Conservation (phyloP, 2,797 vertebrate species). For the Notoglanidium macrostoma region DNA sequence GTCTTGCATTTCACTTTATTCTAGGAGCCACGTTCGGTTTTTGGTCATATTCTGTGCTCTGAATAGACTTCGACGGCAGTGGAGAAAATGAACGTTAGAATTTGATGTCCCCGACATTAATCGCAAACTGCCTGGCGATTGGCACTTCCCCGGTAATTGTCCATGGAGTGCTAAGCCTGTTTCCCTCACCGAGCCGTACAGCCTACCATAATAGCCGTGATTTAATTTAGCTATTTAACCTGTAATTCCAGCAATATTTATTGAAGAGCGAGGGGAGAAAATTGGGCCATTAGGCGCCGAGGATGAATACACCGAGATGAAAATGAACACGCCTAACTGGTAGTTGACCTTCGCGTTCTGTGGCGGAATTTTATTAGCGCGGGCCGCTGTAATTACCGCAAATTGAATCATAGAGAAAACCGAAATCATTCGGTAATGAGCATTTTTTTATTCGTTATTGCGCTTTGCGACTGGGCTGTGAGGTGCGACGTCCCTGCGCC, state of each 20-base stretch:
- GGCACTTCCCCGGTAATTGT: constrained; percentile 87
- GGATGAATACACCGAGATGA: constrained; percentile 99
- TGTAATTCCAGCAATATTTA: constrained; percentile 99
- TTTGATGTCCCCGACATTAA: constrained; percentile 75
- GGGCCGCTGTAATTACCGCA: constrained; percentile 93
- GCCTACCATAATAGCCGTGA: constrained; percentile 91
- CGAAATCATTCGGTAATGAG: constrained; percentile 93
- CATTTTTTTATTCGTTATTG: constrained; percentile 90
- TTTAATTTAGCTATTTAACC: constrained; percentile 99
- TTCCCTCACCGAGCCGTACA: constrained; percentile 76
- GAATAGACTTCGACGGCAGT: constrained; percentile 30
- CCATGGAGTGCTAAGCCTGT: constrained; percentile 87
- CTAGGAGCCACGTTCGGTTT: not conserved
- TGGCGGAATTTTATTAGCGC: constrained; percentile 89
- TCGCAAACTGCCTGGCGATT: constrained; percentile 77
- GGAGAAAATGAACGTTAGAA: constrained; percentile 56
- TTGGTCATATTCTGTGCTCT: constrained; percentile 2
- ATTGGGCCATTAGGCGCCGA: constrained; percentile 96
- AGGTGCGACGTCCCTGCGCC: constrained; percentile 48
- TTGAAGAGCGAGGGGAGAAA: constrained; percentile 96
- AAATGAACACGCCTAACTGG: constrained; percentile 98
- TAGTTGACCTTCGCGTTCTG: constrained; percentile 98
- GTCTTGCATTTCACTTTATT: not conserved
- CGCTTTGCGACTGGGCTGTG: constrained; percentile 66
- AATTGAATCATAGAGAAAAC: constrained; percentile 93